A percentile compares a stretch with the other conserved stretches of the same genome.
Evolutionary conservation across 1,140 invertebrate species (phyloP).

Genomic region (Diabrotica virgifera): DNA sequence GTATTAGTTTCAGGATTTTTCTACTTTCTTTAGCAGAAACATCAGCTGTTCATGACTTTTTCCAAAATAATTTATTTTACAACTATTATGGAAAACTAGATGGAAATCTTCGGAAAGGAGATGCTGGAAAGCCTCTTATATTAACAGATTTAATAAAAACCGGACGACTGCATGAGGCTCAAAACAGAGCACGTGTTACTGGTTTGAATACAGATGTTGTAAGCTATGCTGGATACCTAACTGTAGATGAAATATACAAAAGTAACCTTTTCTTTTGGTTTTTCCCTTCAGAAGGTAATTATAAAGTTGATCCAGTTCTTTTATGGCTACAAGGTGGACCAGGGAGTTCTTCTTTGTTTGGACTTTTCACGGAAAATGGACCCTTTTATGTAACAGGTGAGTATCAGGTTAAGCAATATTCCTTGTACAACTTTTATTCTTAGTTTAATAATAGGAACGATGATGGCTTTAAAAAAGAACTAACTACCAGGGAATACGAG

Average conservation of each 20-base stretch:
- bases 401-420: too few relatives aligned
- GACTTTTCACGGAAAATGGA: conserved; percentile 27
- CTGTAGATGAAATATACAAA: conserved; percentile 60
- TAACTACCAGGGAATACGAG: too few relatives aligned
- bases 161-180: conserved; percentile 48
- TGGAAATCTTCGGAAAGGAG: conserved; percentile 1
- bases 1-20: neutral
- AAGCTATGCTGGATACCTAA: conserved; percentile 65
- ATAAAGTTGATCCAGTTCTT: conserved; percentile 59
- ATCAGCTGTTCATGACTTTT: too few relatives aligned
- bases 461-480: too few relatives aligned
- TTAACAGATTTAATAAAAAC: conserved; percentile 52
- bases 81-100: neutral
- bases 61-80: neutral
- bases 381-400: too few relatives aligned
- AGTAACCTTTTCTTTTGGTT: conserved; percentile 78
- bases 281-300: conserved; percentile 59
- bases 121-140: conserved; percentile 47
- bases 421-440: too few relatives aligned
- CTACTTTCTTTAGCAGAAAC: neutral
- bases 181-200: conserved; percentile 17
- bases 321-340: conserved; percentile 77
- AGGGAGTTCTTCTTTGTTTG: conserved; percentile 39
- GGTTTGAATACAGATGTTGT: conserved; percentile 20
- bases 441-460: too few relatives aligned